phyloP scores from a whole-genome alignment of 1,140 invertebrate genomes.

The Dreissena rostriformis region DNA sequence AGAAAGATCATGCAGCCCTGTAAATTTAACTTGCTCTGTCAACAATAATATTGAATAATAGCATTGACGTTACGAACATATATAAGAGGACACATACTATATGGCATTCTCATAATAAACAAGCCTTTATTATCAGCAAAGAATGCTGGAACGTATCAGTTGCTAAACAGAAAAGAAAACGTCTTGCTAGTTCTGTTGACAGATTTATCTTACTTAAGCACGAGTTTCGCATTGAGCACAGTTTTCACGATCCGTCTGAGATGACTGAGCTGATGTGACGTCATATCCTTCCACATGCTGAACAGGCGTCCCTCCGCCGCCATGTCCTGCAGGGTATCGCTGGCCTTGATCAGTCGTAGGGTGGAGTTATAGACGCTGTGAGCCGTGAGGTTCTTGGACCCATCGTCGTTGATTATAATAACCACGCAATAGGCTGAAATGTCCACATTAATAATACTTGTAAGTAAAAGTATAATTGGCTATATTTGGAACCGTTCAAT shows the following conservation, averaged over 20 bases:
- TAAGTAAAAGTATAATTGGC: neutral
- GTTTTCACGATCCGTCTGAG: slow-evolving; percentile 65
- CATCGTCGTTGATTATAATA: slow-evolving; percentile 67
- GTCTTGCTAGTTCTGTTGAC: no score
- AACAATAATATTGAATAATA: no score
- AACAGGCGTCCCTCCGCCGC: slow-evolving; percentile 67
- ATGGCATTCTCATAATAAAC: no score
- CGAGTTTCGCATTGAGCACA: slow-evolving; percentile 34
- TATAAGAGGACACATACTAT: no score
- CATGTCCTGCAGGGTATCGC: slow-evolving; percentile 69
- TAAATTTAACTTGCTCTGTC: no score
- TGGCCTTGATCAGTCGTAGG: slow-evolving; percentile 62
- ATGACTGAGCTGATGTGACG: slow-evolving; percentile 69
- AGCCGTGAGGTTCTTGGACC: slow-evolving; percentile 63
- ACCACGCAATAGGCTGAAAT: slow-evolving; percentile 65
- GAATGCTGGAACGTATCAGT: no score
- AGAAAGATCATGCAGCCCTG: no score
- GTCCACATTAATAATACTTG: neutral
- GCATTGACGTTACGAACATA: no score
- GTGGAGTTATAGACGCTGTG: slow-evolving; percentile 67
- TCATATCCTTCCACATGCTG: slow-evolving; percentile 68
- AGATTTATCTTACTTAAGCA: neutral
- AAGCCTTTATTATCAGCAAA: no score
- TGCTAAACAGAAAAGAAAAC: no score
- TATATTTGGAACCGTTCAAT: neutral